Base-by-base conservation (phyloP, 2,113 vertebrate species). In the Ornithorhynchus anatinus region DNA sequence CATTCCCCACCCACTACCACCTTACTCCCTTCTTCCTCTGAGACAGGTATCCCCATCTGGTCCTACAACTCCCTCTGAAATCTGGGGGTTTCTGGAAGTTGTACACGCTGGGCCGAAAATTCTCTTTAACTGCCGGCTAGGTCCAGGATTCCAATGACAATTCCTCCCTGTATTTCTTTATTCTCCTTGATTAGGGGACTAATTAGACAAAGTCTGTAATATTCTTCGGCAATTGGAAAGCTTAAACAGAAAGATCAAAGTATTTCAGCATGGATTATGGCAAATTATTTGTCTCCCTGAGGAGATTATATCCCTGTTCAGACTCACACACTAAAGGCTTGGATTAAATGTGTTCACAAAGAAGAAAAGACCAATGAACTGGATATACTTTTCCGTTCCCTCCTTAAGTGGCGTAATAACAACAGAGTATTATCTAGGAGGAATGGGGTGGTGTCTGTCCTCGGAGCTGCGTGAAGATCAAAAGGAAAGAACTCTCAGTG, bases 371-470 rank as follows among this genome's bases (percentile, higher is more conserved):
- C 9, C 56, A 25, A 10, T 13, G 60, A 2, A 13, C 56, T 77
- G 61, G 56, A 14, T 10, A n/a, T 14, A 5, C 37, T 23, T 32
- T 51, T 23, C 56, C 40, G 6, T 9, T 33, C 38, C 64, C 52
- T 59, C 61, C 64, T 45, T 71, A 73, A 88, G 60, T 58, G 60
- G 27, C 58, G 53, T 53, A 9, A 9, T 44, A 60, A 81, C 73
- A 81, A 75, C 78, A 75, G 83, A 81, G 69, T 53, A 17, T 58
- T 75, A 80, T 77, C 61, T 52, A 77, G 44, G 58, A 84, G 44
- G 67, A 64, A 59, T 36, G 52, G 63, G 66, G 73, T 22, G 1
- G 4, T 73, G 17, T 76, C 70, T 78, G 43, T 87, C 60, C 53
- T 78, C 57, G 14, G 60, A 50, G 60, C 44, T 58, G 65, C 57